phyloP scores from a whole-genome alignment of 2,113 vertebrate species.

The Nymphicus hollandicus region DNA sequence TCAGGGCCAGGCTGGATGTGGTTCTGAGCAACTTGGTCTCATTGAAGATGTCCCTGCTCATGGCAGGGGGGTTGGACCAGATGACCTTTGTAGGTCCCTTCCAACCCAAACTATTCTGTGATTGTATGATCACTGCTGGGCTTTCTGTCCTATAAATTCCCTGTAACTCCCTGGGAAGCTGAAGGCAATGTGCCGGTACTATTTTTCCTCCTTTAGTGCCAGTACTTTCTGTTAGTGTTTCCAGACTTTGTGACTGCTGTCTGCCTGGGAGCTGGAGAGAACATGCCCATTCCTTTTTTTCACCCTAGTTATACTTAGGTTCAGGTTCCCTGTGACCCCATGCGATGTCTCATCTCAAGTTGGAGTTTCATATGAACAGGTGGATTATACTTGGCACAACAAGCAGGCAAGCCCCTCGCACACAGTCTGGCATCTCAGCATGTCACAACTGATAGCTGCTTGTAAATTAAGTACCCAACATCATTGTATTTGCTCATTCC shows the following conservation, averaged over 20 bases:
- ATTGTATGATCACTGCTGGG: not conserved
- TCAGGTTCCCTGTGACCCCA: not conserved
- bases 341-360: not conserved
- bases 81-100: not conserved
- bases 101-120: not conserved
- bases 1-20: not conserved
- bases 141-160: not conserved
- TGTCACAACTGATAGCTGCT: not conserved
- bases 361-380: not conserved
- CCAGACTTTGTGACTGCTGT: not conserved
- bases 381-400: not conserved
- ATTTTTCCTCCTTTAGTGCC: not conserved
- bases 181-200: not conserved
- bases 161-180: not conserved
- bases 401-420: not conserved
- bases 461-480: not conserved
- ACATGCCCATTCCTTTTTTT: rapidly evolving
- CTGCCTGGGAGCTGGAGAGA: not conserved
- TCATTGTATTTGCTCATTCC: not conserved
- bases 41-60: not conserved
- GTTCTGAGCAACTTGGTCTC: not conserved
- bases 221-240: not conserved
- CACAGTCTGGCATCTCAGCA: not conserved
- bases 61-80: not conserved
- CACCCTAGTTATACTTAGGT: not conserved